A percentile compares a stretch with the other conserved stretches of the same genome.
phyloP scores from a whole-genome alignment of 2,113 vertebrate genomes.

The Aleadryas rufinucha region DNA sequence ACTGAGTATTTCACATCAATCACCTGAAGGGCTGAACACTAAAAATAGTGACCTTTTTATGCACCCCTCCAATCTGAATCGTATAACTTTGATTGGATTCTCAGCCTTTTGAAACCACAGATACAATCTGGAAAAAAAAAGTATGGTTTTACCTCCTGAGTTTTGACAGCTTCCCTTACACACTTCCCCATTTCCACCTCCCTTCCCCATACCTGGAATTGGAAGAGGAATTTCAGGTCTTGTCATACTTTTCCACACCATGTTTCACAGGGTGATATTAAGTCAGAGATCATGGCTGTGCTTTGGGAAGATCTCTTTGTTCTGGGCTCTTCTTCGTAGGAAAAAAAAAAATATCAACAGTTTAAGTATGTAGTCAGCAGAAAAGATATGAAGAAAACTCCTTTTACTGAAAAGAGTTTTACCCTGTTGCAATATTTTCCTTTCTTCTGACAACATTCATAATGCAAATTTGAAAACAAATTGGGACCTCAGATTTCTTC shows the following conservation, averaged over 20 bases:
- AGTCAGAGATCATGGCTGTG: neutral
- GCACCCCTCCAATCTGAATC: neutral
- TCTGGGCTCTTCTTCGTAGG: neutral
- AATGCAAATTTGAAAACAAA: neutral
- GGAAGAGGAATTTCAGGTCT: neutral
- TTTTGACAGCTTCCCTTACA: neutral
- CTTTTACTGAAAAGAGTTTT: neutral
- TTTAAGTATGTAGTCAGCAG: neutral
- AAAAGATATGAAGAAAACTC: neutral
- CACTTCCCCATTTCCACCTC: too few species aligned
- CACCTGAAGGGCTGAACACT: neutral
- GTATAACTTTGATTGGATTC: neutral
- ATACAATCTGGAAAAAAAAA: neutral
- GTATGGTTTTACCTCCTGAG: neutral
- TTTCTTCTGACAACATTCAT: neutral
- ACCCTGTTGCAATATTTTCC: neutral
- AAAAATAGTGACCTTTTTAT: neutral
- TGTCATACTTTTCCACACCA: neutral
- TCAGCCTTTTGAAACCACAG: neutral
- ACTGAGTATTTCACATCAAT: neutral
- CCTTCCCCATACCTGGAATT: neutral
- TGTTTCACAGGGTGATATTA: neutral
- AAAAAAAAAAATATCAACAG: neutral
- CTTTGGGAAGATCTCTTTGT: neutral
- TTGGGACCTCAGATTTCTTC: neutral